These are phyloP conservation scores for Chiloscyllium punctatum DNA, from an alignment of 2,797 vertebrate genomes.

Conservation along the genomic window DNA sequence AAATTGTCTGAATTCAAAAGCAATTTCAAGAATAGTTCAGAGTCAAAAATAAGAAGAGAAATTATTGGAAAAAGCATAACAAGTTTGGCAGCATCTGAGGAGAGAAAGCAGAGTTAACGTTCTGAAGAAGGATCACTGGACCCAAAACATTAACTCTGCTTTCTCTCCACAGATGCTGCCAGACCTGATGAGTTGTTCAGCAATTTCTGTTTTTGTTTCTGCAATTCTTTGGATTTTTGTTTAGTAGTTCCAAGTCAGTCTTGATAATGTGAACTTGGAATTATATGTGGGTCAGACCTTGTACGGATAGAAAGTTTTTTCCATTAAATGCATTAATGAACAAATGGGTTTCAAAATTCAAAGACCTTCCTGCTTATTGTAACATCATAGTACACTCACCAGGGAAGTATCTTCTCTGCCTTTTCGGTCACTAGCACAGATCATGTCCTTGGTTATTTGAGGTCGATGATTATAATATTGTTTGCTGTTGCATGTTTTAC, in stretches of 20 bases:
- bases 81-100: no score
- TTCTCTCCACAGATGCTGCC: no score
- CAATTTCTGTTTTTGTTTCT: no score
- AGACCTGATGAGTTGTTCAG: no score
- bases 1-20: neutral
- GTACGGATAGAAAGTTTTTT: neutral
- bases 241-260: no score
- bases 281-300: neutral
- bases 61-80: no score
- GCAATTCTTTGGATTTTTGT: no score
- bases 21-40: neutral
- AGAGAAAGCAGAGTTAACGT: no score
- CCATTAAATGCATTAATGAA: neutral
- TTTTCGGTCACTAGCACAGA: slow-evolving; percentile 26
- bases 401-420: neutral
- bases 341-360: neutral
- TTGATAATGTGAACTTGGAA: neutral
- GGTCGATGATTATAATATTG: neutral
- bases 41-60: neutral
- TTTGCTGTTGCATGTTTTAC: neutral
- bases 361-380: neutral
- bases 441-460: slow-evolving; percentile 29
- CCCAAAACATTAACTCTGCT: no score
- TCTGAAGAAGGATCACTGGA: no score
- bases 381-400: neutral